Percentiles rank a stretch among this genome's conserved stretches.
phyloP scores from a whole-genome alignment of 1,140 invertebrate genomes.

The Apis dorsata region DNA sequence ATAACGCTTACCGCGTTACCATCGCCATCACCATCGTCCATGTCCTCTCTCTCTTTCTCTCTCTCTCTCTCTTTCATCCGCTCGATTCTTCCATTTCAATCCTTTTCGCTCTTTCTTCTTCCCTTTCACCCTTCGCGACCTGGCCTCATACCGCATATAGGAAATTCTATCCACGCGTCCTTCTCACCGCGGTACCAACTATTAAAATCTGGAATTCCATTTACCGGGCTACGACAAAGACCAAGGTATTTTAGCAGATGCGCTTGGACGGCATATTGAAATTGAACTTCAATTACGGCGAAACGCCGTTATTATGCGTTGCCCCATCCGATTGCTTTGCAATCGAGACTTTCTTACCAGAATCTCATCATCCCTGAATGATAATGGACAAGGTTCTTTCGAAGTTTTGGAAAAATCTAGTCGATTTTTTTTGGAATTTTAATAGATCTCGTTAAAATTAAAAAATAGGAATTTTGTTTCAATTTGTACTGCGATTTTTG shows the following conservation, averaged over 20 bases:
- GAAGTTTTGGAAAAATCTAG: too few relatives aligned
- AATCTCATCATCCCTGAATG: too few relatives aligned
- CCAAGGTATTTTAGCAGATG: constrained; percentile 40
- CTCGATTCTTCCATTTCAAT: not conserved
- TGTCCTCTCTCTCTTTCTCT: not conserved
- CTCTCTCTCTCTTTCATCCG: not conserved
- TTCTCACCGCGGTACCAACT: constrained; percentile 37
- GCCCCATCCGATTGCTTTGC: not conserved
- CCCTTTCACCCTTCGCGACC: not conserved
- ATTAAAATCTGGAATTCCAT: constrained; percentile 59
- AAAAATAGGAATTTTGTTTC: too few relatives aligned
- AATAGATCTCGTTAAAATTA: too few relatives aligned
- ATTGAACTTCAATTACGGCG: not conserved
- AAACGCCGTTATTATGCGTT: not conserved
- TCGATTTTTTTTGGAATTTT: too few relatives aligned
- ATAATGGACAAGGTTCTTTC: not conserved
- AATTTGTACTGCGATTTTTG: too few relatives aligned
- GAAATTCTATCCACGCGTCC: constrained; percentile 55
- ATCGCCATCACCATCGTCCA: constrained; percentile 27
- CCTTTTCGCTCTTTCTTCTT: constrained; percentile 6
- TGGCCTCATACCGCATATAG: constrained; percentile 61
- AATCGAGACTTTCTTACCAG: not conserved
- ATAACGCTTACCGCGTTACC: constrained; percentile 47
- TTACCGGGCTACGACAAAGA: constrained; percentile 42
- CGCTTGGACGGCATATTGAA: not conserved